Conservation (phyloP, 2,888 invertebrate genomes). For the Trichogramma evanescens region DNA sequence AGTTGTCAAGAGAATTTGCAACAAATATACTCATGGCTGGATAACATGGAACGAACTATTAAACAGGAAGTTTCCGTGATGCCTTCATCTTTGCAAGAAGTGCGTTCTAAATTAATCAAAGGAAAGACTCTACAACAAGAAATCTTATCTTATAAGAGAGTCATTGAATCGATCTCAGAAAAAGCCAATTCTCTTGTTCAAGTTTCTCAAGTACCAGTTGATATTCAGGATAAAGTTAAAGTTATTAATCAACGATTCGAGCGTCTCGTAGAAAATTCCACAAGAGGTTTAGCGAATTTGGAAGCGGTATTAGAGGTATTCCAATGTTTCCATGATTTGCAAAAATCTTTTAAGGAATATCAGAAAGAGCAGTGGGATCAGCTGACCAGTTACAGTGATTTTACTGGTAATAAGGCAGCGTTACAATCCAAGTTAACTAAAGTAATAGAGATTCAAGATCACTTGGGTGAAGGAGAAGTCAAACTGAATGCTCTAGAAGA, state of each 20-base stretch:
- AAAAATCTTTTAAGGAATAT: constrained; percentile 81
- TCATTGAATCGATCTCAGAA: constrained; percentile 83
- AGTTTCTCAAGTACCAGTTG: constrained; percentile 50
- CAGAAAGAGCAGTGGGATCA: constrained; percentile 88
- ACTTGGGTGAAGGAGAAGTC: constrained; percentile 68
- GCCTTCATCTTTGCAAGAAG: constrained; percentile 76
- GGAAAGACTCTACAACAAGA: constrained; percentile 84
- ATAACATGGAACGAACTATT: constrained; percentile 72
- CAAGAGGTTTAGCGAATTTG: constrained; percentile 63
- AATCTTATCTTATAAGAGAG: constrained; percentile 80
- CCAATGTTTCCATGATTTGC: constrained; percentile 79
- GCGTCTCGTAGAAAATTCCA: constrained; percentile 59
- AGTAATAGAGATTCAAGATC: constrained; percentile 72
- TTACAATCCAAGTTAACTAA: constrained; percentile 76
- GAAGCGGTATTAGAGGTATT: constrained; percentile 73
- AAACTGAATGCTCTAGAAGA: constrained; percentile 70
- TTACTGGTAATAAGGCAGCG: constrained; percentile 77
- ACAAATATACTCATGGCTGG: constrained; percentile 79
- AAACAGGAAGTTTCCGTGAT: constrained; percentile 64
- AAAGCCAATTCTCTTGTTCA: constrained; percentile 69
- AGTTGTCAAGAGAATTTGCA: constrained; percentile 80
- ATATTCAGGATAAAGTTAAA: constrained; percentile 63
- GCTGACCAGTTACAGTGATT: constrained; percentile 74
- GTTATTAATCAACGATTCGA: constrained; percentile 73
- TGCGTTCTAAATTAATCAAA: constrained; percentile 75